These are phyloP conservation scores for Drosophila engyochracea DNA, from an alignment of 2,888 invertebrate species.

Conservation along the genomic window DNA sequence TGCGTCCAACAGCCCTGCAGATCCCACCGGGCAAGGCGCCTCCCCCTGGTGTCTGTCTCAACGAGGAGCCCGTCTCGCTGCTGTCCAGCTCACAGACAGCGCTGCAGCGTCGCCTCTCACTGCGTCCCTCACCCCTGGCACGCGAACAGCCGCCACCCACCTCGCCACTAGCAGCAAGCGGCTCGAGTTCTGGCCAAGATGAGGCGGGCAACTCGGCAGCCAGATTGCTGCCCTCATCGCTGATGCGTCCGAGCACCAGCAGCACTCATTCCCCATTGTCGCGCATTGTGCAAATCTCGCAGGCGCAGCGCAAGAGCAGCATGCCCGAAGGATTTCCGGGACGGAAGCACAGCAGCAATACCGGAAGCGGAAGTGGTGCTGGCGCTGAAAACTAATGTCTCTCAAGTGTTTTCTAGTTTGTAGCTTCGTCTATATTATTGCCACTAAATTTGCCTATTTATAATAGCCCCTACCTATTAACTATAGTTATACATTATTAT, in stretches of 20 bases:
- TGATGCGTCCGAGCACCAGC: constrained; percentile 75
- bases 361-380: constrained; percentile 10
- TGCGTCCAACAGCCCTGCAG: constrained; percentile 84
- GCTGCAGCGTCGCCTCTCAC: constrained; percentile 83
- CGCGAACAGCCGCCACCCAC: constrained; percentile 53
- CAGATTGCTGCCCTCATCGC: constrained; percentile 65
- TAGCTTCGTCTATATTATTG: constrained; percentile 34
- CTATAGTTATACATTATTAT: not conserved
- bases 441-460: constrained; percentile 33
- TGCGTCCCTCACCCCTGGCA: constrained; percentile 74
- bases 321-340: constrained; percentile 69
- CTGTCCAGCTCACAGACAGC: constrained; percentile 71
- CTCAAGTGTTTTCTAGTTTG: constrained; percentile 56
- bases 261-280: constrained; percentile 85
- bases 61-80: constrained; percentile 38
- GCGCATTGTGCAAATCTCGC: constrained; percentile 84
- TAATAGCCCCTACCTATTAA: not conserved
- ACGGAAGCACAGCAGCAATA: constrained; percentile 34
- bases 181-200: constrained; percentile 14
- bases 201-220: constrained; percentile 54
- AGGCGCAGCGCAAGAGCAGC: constrained; percentile 84
- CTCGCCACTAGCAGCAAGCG: constrained; percentile 38
- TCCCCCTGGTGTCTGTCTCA: constrained; percentile 71
- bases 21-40: constrained; percentile 85
- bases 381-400: constrained; percentile 41